A percentile compares a stretch with the other conserved stretches of the same genome.
phyloP scores from a whole-genome alignment of 2,797 vertebrate genomes.

The Falco rusticolus region DNA sequence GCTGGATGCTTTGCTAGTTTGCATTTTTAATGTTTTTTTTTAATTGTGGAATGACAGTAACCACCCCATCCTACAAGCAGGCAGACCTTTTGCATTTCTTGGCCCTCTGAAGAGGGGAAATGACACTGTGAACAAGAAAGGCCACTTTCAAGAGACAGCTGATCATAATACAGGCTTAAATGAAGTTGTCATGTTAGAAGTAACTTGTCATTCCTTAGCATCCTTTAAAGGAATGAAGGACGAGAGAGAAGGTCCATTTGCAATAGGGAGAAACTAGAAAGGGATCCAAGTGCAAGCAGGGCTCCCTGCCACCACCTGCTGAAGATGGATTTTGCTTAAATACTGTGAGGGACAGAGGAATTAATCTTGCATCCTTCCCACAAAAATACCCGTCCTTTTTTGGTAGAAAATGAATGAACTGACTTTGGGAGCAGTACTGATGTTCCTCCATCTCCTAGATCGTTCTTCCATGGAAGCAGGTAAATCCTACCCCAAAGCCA shows the following conservation, averaged over 20 bases:
- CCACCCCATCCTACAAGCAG: not conserved
- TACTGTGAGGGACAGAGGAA: not conserved
- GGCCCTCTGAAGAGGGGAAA: not conserved
- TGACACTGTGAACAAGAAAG: not conserved
- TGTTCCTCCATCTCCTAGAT: not conserved
- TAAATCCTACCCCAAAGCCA: not conserved
- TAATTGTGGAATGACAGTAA: not conserved
- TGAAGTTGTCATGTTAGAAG: not conserved
- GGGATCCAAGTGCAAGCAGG: not conserved
- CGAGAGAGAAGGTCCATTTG: not conserved
- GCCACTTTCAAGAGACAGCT: not conserved
- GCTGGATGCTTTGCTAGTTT: not conserved
- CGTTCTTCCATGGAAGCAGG: not conserved
- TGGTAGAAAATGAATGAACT: slow-evolving; percentile 7
- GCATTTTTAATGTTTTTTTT: not conserved
- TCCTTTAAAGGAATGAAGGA: not conserved
- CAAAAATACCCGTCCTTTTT: not conserved
- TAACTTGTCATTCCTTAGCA: not conserved
- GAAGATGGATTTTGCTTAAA: not conserved
- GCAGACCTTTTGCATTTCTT: not conserved
- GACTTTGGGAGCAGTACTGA: slow-evolving; percentile 3
- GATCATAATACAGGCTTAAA: not conserved
- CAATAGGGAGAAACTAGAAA: not conserved
- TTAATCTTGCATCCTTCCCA: not conserved
- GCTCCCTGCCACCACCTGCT: not conserved